phyloP scores from a whole-genome alignment of 2,888 invertebrate species.

The Dasypolia templi region DNA sequence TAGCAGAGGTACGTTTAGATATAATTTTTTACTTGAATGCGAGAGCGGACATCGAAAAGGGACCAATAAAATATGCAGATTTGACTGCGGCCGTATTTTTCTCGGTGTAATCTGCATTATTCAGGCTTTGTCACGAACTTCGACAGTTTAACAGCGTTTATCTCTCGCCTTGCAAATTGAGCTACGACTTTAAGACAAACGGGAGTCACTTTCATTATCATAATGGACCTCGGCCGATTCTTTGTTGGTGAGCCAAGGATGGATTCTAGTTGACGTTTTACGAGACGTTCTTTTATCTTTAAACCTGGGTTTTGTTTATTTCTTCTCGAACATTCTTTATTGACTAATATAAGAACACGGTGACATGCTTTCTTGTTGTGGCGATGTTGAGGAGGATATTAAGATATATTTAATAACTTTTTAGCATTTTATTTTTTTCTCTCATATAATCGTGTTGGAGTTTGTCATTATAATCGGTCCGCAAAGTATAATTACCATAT shows the following conservation, averaged over 20 bases:
- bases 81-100: constrained; percentile 90
- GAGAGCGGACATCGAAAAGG: constrained; percentile 84
- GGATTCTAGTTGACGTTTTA: constrained; percentile 82
- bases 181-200: constrained; percentile 91
- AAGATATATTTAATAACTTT: not conserved
- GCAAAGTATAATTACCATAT: not conserved
- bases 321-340: constrained; percentile 54
- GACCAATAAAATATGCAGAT: constrained; percentile 90
- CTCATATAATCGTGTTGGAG: not conserved
- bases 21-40: constrained; percentile 78
- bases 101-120: constrained; percentile 90
- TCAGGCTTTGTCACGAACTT: constrained; percentile 91
- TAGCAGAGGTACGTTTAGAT: constrained; percentile 66
- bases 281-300: constrained; percentile 69
- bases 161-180: constrained; percentile 91
- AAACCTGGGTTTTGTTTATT: constrained; percentile 62
- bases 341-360: constrained; percentile 31
- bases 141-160: constrained; percentile 91
- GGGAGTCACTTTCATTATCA: constrained; percentile 90
- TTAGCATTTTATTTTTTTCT: not conserved
- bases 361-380: not conserved
- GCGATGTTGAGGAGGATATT: not conserved
- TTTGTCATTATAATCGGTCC: not conserved
- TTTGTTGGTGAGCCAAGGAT: constrained; percentile 86
- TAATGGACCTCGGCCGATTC: constrained; percentile 89